Evolutionary conservation across 2,797 vertebrate genomes (phyloP), one percentile per base, ranked within the genome.

Genomic region (Borostomias antarcticus): DNA sequence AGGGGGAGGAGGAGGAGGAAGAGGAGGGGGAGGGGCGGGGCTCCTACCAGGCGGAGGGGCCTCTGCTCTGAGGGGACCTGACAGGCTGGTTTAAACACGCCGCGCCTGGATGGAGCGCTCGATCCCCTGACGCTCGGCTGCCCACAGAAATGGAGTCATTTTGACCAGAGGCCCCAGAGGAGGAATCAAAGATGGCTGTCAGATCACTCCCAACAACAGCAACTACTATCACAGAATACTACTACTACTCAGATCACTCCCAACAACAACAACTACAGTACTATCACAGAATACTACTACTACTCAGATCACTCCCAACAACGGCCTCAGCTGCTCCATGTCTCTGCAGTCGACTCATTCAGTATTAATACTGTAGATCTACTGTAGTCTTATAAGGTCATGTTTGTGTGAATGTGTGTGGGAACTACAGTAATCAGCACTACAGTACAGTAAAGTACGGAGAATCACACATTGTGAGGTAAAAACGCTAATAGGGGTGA

Each of bases 401-500:
- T 43, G 40, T 43, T 43, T 15, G 40, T 4, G 2, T 43, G 40
- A 43, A 11, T 3, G 1, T 43, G 40, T 43, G 35, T 37, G 7
- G 9, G 35, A 8, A 33, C 9, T 19, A 30, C 60, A 48, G 23
- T 23, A 45, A 61, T 61, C 8, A 60, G 35, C 23, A 43, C 58
- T 60, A 40, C 58, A 47, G 40, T 19, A 45, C 26, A n/a, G 26
- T 28, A 5, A 15, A n/a, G 11, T 5, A 19, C 26, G 48, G 23
- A 30, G 13, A 25, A 3, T 4, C 37, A 15, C 69, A 75, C 64
- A 71, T 71, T 63, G 63, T 51, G 81, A 66, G 79, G 85, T 80
- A 80, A 86, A 15, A 82, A 87, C 83, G 84, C 78, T 82, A 86
- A 89, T 89, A 82, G 40, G 48, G 70, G 62, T 13, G 62, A 85